Conservation (phyloP, 2,888 invertebrate genomes). For the Dione juno region DNA sequence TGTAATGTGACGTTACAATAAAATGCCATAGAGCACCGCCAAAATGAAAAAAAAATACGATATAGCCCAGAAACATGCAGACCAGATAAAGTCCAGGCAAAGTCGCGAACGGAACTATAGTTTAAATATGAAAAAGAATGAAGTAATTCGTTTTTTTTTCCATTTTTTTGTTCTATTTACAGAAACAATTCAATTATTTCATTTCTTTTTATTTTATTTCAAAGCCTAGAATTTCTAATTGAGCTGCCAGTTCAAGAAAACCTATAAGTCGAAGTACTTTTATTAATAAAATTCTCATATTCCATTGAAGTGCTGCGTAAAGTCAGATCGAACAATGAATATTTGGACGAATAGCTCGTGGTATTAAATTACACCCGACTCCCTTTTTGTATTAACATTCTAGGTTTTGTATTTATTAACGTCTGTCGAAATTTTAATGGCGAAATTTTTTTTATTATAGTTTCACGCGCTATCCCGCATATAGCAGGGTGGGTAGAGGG, state of each 20-base stretch:
- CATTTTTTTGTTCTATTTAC: too few relatives aligned
- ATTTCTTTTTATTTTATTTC: not conserved
- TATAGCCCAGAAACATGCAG: too few relatives aligned
- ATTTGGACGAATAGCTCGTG: constrained; percentile 15
- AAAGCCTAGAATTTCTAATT: constrained; percentile 12
- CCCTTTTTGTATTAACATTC: not conserved
- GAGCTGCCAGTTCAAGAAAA: constrained; percentile 11
- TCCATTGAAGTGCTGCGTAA: constrained; percentile 11
- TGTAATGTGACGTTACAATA: too few relatives aligned
- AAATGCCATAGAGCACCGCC: too few relatives aligned
- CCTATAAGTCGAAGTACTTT: constrained; percentile 10
- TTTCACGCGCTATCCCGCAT: too few relatives aligned
- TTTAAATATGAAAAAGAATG: too few relatives aligned
- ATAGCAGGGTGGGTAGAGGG: too few relatives aligned
- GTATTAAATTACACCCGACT: constrained; percentile 1
- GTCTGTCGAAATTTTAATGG: not conserved
- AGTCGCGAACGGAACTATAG: too few relatives aligned
- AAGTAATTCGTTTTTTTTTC: too few relatives aligned
- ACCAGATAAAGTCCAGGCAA: too few relatives aligned
- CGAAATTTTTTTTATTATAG: too few relatives aligned
- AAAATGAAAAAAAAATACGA: too few relatives aligned
- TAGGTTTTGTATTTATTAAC: not conserved
- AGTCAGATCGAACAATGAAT: constrained; percentile 15
- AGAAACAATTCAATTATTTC: not conserved
- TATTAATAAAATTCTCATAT: constrained; percentile 12